Evolutionary conservation across 2,888 invertebrate species (phyloP).

Genomic region (Diaperis boleti): DNA sequence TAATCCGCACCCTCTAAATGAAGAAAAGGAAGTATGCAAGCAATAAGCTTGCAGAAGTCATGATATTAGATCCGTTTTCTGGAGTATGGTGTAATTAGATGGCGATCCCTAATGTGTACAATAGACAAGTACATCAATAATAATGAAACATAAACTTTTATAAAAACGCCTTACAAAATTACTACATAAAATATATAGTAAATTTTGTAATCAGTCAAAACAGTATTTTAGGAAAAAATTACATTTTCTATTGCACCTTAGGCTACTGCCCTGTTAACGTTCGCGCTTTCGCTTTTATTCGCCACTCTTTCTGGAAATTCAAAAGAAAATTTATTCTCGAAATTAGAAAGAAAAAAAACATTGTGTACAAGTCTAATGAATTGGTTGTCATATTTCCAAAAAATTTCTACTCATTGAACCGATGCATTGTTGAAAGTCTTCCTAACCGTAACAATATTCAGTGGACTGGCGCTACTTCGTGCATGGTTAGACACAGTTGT

Average conservation of each 20-base stretch:
- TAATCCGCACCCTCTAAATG: slow-evolving; percentile 2
- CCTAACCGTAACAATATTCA: slow-evolving; percentile 34
- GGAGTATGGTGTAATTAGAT: slow-evolving; percentile 16
- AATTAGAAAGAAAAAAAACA: slow-evolving; percentile 34
- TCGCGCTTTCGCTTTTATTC: slow-evolving; percentile 30
- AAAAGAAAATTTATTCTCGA: slow-evolving; percentile 17
- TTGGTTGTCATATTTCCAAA: slow-evolving; percentile 28
- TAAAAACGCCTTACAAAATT: no score
- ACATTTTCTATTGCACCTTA: no score
- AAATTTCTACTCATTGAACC: slow-evolving; percentile 23
- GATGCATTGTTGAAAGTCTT: slow-evolving; percentile 34
- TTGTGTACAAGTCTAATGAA: slow-evolving; percentile 33
- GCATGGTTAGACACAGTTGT: slow-evolving; percentile 34
- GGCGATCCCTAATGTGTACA: slow-evolving; percentile 14
- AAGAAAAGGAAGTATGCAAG: slow-evolving; percentile 18
- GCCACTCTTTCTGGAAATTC: slow-evolving; percentile 17
- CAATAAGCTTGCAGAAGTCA: slow-evolving; percentile 24
- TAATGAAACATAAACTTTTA: no score
- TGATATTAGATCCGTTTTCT: slow-evolving; percentile 28
- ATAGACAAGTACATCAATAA: no score
- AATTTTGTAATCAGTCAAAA: no score
- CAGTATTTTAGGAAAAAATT: no score
- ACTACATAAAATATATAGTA: no score
- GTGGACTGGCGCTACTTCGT: slow-evolving; percentile 35
- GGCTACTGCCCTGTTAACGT: slow-evolving; percentile 37